Conservation (phyloP, 2,888 invertebrate genomes). For the Hybos culiciformis region DNA sequence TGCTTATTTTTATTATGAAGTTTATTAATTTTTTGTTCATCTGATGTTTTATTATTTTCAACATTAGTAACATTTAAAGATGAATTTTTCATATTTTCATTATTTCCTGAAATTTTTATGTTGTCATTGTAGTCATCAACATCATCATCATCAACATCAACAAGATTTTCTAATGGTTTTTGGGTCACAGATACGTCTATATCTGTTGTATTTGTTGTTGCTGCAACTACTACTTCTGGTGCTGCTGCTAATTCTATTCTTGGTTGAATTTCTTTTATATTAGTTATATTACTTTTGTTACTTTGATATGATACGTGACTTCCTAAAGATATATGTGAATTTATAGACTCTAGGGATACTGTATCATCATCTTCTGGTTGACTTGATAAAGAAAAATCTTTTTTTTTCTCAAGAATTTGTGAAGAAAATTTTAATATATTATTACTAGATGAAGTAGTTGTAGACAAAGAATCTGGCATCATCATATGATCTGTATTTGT, state of each 20-base stretch:
- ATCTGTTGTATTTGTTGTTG: neutral
- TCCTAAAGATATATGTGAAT: slow-evolving; percentile 24
- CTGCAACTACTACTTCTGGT: slow-evolving; percentile 1
- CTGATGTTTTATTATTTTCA: too few species aligned
- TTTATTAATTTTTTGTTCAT: neutral
- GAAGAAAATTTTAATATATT: too few species aligned
- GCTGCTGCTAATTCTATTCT: slow-evolving; percentile 13
- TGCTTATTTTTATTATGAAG: neutral
- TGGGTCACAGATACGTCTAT: neutral
- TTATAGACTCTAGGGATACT: slow-evolving; percentile 30
- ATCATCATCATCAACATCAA: neutral
- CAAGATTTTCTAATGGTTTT: neutral
- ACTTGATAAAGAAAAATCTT: slow-evolving; percentile 12
- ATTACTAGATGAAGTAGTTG: slow-evolving; percentile 4
- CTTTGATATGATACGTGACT: slow-evolving; percentile 16
- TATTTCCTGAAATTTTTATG: neutral
- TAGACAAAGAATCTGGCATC: slow-evolving; percentile 13
- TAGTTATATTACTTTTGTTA: too few species aligned
- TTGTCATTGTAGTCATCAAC: neutral
- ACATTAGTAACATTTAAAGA: too few species aligned
- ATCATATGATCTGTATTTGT: slow-evolving; percentile 20
- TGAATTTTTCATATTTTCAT: neutral
- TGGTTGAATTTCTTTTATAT: slow-evolving; percentile 13
- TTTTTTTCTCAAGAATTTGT: too few species aligned
- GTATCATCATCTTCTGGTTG: slow-evolving; percentile 21